phyloP scores from a whole-genome alignment of 35 echinoderm and acorn worm species.

The Heliocidaris erythrogramma region DNA sequence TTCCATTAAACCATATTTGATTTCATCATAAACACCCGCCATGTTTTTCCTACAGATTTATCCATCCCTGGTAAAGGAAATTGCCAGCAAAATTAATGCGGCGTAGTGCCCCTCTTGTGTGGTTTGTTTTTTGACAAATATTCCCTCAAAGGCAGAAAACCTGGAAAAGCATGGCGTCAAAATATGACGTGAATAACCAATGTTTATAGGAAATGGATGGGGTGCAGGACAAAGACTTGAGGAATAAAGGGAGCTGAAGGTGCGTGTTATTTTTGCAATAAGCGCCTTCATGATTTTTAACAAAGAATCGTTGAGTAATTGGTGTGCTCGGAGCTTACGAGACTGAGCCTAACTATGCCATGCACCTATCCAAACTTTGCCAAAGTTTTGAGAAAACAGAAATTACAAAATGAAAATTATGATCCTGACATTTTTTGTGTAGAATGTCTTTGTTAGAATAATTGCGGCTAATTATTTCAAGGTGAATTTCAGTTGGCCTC shows the following conservation, averaged over 20 bases:
- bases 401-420: neutral
- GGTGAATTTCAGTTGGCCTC: neutral
- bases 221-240: neutral
- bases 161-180: neutral
- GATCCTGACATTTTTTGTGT: neutral
- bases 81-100: neutral
- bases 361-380: neutral
- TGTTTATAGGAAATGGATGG: neutral
- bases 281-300: neutral
- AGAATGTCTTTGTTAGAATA: neutral
- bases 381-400: neutral
- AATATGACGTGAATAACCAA: constrained; percentile 3
- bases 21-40: constrained; percentile 17
- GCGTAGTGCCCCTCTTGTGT: neutral
- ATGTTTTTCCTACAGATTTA: neutral
- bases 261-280: neutral
- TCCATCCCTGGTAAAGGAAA: neutral
- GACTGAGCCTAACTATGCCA: neutral
- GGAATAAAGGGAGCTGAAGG: neutral
- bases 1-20: constrained; percentile 19
- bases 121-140: constrained; percentile 27
- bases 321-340: neutral
- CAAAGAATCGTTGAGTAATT: neutral
- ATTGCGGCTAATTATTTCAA: neutral
- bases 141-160: neutral